Conservation (phyloP, 2,797 vertebrate genomes). For the Holocentrus rufus region DNA sequence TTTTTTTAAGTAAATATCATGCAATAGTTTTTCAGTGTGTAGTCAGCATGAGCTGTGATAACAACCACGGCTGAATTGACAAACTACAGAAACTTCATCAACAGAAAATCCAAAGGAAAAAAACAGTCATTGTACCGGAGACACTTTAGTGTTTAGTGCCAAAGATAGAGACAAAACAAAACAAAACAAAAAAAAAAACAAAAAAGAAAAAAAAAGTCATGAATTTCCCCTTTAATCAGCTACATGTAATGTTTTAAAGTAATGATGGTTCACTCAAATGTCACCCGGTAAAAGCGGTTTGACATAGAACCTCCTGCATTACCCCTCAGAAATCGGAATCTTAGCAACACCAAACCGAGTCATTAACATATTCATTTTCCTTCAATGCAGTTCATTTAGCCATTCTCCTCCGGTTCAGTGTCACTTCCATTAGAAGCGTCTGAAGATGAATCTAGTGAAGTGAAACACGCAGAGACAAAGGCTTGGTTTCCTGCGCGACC, state of each 20-base stretch:
- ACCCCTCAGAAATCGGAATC: constrained; percentile 33
- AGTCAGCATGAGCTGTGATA: no score
- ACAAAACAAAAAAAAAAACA: no score
- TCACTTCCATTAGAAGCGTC: constrained; percentile 22
- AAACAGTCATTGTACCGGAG: no score
- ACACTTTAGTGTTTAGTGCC: no score
- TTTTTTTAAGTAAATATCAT: no score
- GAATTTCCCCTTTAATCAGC: no score
- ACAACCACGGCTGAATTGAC: no score
- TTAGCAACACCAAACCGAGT: constrained; percentile 7
- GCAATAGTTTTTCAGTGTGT: no score
- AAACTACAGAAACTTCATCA: no score
- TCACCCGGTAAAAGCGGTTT: neutral
- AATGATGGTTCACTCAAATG: neutral
- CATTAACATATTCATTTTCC: constrained; percentile 8
- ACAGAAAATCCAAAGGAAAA: no score
- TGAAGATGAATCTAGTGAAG: constrained; percentile 25
- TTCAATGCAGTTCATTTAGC: constrained; percentile 16
- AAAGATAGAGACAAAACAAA: no score
- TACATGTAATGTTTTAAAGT: constrained; percentile 1
- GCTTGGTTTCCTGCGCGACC: constrained; percentile 5
- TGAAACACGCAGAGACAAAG: constrained; percentile 28
- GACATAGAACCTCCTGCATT: neutral
- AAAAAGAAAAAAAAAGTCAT: no score
- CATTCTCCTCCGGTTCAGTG: constrained; percentile 5